Percentiles rank a stretch among this genome's conserved stretches.
phyloP scores from a whole-genome alignment of 2,888 invertebrate species.

The Aphelenchoides bicaudatus region DNA sequence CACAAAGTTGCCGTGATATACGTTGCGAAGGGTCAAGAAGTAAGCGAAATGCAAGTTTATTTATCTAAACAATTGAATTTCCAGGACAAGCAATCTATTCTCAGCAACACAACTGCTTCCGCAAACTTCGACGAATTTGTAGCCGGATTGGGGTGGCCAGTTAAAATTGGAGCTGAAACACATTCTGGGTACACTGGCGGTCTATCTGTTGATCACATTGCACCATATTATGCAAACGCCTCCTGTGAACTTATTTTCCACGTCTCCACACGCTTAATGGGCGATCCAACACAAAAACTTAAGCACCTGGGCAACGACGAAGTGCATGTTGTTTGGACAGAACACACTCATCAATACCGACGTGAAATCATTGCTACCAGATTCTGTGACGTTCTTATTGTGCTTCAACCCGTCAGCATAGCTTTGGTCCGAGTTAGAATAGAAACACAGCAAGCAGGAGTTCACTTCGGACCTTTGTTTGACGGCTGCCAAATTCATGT shows the following conservation, averaged over 20 bases:
- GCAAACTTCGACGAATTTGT: slow-evolving; percentile 78
- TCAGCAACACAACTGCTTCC: slow-evolving; percentile 84
- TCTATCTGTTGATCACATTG: slow-evolving; percentile 72
- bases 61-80: slow-evolving; percentile 14
- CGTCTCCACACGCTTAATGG: slow-evolving; percentile 93
- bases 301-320: slow-evolving; percentile 64
- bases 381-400: slow-evolving; percentile 96
- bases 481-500: slow-evolving; percentile 67
- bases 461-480: slow-evolving; percentile 82
- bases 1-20: slow-evolving; percentile 97
- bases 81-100: slow-evolving; percentile 81
- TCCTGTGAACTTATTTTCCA: slow-evolving; percentile 86
- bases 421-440: slow-evolving; percentile 49
- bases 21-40: slow-evolving; percentile 88
- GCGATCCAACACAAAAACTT: slow-evolving; percentile 59
- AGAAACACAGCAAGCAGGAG: slow-evolving; percentile 42
- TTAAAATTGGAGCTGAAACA: slow-evolving; percentile 43
- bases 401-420: slow-evolving; percentile 75
- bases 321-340: slow-evolving; percentile 93
- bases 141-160: slow-evolving; percentile 30
- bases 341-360: slow-evolving; percentile 90
- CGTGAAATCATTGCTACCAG: slow-evolving; percentile 95
- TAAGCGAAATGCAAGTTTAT: slow-evolving; percentile 15
- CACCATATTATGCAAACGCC: slow-evolving; percentile 73
- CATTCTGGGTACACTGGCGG: slow-evolving; percentile 95